These are phyloP conservation scores for Struthio camelus DNA, from an alignment of 2,113 vertebrate genomes.

Conservation along the genomic window DNA sequence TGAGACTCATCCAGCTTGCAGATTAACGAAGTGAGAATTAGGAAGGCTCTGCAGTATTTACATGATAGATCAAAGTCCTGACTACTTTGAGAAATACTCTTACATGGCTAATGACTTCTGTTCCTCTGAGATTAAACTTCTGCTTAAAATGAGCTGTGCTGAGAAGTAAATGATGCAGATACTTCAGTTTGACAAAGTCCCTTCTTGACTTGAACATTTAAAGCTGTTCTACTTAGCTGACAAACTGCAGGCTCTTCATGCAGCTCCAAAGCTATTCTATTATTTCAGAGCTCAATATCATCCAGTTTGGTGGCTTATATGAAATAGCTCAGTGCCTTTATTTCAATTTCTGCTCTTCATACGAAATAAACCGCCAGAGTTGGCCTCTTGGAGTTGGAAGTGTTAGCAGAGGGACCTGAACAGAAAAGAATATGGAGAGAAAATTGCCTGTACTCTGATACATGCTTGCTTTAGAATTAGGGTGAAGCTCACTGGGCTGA, in stretches of 20 bases:
- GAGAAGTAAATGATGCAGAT: conserved; percentile 46
- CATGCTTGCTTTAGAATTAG: neutral
- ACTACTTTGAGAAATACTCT: conserved; percentile 36
- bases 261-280: neutral
- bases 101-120: conserved; percentile 54
- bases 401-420: neutral
- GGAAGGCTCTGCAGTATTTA: conserved; percentile 56
- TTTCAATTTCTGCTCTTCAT: neutral
- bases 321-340: neutral
- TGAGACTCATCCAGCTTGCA: conserved; percentile 33
- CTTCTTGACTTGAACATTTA: conserved; percentile 14
- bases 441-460: neutral
- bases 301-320: neutral
- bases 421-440: neutral
- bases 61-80: conserved; percentile 58
- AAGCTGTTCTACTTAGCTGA: conserved; percentile 17
- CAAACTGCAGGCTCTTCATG: neutral
- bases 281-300: conserved; percentile 11
- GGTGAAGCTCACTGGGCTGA: neutral
- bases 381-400: neutral
- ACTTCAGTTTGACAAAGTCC: conserved; percentile 47
- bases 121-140: conserved; percentile 60
- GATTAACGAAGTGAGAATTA: conserved; percentile 68
- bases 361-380: neutral
- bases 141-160: conserved; percentile 29